Conservation (phyloP, 1,140 invertebrate species). For the Mesaphorura yosii region DNA sequence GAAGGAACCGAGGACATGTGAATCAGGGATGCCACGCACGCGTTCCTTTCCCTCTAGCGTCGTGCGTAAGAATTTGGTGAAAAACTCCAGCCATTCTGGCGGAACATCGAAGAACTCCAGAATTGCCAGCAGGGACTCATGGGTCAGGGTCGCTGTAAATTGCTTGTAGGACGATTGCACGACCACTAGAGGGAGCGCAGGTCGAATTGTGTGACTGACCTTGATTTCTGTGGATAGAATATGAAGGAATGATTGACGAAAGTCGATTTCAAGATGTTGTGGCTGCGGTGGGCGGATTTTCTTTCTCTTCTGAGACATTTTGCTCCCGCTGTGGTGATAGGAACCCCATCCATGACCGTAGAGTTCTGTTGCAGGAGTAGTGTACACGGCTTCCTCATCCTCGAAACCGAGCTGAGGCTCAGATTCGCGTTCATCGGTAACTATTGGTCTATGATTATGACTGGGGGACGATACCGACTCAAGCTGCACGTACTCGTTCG, state of each 20-base stretch:
- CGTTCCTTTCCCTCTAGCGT: neutral
- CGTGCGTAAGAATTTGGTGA: constrained; percentile 9
- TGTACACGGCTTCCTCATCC: too few relatives aligned
- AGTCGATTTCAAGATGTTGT: constrained; percentile 1
- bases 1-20: constrained; percentile 2
- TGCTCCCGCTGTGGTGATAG: too few relatives aligned
- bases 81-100: constrained; percentile 14
- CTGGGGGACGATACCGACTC: too few relatives aligned
- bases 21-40: constrained; percentile 11
- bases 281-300: too few relatives aligned
- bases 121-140: constrained; percentile 1
- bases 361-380: too few relatives aligned
- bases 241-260: constrained; percentile 17
- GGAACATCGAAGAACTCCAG: constrained; percentile 13
- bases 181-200: neutral
- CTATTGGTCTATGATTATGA: too few relatives aligned
- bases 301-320: too few relatives aligned
- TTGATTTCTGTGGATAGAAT: constrained; percentile 13
- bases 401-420: too few relatives aligned
- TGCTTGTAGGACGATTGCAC: constrained; percentile 16
- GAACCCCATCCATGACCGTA: too few relatives aligned
- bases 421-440: too few relatives aligned
- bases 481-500: constrained; percentile 7
- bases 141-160: constrained; percentile 14
- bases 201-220: constrained; percentile 2